These are phyloP conservation scores for Stercorarius parasiticus DNA, from an alignment of 2,113 vertebrate species.

Conservation along the genomic window DNA sequence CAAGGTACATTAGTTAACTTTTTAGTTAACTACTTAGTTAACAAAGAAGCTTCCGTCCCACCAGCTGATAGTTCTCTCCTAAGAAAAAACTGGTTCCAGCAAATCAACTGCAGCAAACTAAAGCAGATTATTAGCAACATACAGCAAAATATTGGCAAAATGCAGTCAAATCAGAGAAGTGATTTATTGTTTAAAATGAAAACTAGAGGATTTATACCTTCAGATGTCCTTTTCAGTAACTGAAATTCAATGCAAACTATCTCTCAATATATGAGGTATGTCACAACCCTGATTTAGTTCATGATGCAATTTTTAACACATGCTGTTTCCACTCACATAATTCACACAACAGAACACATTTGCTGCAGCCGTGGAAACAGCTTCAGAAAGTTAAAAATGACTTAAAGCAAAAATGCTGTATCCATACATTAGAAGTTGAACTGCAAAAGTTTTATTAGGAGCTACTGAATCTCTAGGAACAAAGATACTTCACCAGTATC, in stretches of 20 bases:
- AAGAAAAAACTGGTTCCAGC: neutral
- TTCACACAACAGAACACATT: neutral
- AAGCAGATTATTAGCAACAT: neutral
- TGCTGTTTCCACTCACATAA: neutral
- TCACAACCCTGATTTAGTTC: slow-evolving; percentile 7
- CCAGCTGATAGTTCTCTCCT: neutral
- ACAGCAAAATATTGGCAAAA: neutral
- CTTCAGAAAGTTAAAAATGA: neutral
- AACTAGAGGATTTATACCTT: neutral
- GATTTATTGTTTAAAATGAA: neutral
- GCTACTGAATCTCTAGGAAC: slow-evolving; percentile 39
- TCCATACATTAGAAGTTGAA: neutral
- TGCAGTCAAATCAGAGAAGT: neutral
- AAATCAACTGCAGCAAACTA: neutral
- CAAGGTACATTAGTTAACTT: neutral
- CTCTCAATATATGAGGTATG: neutral
- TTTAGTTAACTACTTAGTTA: too few relatives aligned
- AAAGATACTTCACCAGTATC: slow-evolving; percentile 43
- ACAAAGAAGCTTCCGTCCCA: neutral
- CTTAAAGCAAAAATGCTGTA: neutral
- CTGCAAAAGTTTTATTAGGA: slow-evolving; percentile 31
- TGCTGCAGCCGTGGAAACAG: neutral
- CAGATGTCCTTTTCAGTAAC: neutral
- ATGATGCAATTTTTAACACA: neutral
- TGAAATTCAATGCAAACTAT: neutral